These are phyloP conservation scores for Plectrocnemia conspersa DNA, from an alignment of 1,140 invertebrate species.

Conservation along the genomic window DNA sequence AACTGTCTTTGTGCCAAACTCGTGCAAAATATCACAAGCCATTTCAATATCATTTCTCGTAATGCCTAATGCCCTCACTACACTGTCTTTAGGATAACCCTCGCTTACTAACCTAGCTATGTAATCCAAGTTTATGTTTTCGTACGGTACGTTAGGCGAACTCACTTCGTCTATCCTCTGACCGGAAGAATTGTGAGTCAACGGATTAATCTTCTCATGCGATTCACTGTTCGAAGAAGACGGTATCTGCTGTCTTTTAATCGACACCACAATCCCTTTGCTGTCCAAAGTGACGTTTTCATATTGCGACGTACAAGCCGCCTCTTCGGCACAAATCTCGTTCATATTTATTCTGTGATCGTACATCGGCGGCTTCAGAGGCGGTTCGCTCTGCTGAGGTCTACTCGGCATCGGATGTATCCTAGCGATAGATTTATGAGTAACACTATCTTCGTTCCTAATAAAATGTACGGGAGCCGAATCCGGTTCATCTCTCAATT, in stretches of 20 bases:
- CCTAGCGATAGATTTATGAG: constrained; percentile 14
- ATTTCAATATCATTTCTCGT: constrained; percentile 89
- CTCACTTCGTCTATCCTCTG: constrained; percentile 47
- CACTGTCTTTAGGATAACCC: constrained; percentile 84
- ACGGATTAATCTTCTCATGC: constrained; percentile 44
- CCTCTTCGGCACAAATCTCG: constrained; percentile 1
- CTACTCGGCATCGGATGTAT: constrained; percentile 16
- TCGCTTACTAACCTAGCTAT: constrained; percentile 81
- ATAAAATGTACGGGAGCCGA: neutral
- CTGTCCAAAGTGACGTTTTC: constrained; percentile 46
- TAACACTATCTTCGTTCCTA: constrained; percentile 3
- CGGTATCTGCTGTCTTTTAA: constrained; percentile 26
- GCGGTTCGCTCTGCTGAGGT: neutral
- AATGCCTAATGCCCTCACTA: constrained; percentile 84
- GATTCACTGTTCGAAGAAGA: neutral
- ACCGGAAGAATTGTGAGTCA: constrained; percentile 50
- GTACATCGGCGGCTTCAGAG: neutral
- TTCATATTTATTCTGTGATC: constrained; percentile 8
- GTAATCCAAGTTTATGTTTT: constrained; percentile 88
- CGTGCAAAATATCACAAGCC: constrained; percentile 91
- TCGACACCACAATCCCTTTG: constrained; percentile 30
- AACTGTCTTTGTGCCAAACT: constrained; percentile 62
- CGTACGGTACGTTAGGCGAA: constrained; percentile 59
- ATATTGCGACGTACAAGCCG: constrained; percentile 38
- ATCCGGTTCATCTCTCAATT: neutral